Conservation (phyloP, 2,888 invertebrate genomes). For the Dolichopus griseipennis region DNA sequence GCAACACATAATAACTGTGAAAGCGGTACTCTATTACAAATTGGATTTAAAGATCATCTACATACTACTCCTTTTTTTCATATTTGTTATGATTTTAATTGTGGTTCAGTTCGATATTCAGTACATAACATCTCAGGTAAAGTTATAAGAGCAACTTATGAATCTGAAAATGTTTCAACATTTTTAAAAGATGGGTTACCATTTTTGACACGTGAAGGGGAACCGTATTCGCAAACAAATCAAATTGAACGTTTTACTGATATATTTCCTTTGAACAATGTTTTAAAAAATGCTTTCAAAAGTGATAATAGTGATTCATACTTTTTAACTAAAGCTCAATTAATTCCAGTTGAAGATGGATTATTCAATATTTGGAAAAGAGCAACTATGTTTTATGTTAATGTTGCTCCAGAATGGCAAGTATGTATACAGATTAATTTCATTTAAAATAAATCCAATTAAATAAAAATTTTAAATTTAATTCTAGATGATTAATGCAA, state of each 20-base stretch:
- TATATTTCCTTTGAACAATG: no score
- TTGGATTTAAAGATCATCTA: conserved; percentile 15
- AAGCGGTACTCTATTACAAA: conserved; percentile 9
- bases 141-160: conserved; percentile 18
- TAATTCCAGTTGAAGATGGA: conserved; percentile 46
- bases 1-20: conserved; percentile 10
- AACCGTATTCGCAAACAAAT: conserved; percentile 31
- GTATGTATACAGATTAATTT: conserved; percentile 18
- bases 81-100: conserved; percentile 35
- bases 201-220: conserved; percentile 23
- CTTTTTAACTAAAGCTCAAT: conserved; percentile 43
- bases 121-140: conserved; percentile 35
- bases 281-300: background rate
- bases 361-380: conserved; percentile 41
- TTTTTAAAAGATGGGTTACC: conserved; percentile 33
- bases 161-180: background rate
- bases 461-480: background rate
- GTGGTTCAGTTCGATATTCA: conserved; percentile 33
- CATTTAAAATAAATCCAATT: no score
- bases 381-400: conserved; percentile 45
- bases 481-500: conserved; percentile 35
- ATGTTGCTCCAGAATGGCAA: conserved; percentile 46
- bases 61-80: conserved; percentile 28
- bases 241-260: conserved; percentile 33
- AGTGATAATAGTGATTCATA: conserved; percentile 25